These are phyloP conservation scores for Typhlomys cinereus DNA, from an alignment of 2,113 vertebrate species.

Conservation along the genomic window DNA sequence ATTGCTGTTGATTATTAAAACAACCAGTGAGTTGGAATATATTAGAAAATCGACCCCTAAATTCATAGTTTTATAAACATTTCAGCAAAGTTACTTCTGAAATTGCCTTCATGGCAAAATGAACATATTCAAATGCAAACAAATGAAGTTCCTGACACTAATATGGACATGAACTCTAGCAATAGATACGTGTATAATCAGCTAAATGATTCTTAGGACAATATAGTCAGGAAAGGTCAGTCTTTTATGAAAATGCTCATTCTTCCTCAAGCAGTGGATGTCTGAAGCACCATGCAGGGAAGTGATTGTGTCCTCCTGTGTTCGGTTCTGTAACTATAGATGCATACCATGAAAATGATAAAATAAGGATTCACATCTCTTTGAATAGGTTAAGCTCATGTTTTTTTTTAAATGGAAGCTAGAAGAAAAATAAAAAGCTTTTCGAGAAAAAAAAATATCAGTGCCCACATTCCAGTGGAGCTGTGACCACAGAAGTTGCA, in stretches of 20 bases:
- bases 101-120: not conserved
- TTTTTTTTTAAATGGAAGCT: not conserved
- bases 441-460: slow-evolving; percentile 31
- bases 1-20: slow-evolving; percentile 54
- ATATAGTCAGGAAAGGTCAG: too few relatives aligned
- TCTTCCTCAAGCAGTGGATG: not conserved
- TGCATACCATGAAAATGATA: not conserved
- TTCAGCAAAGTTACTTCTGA: slow-evolving; percentile 26
- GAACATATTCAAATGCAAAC: not conserved
- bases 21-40: slow-evolving; percentile 32
- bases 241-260: slow-evolving; percentile 32
- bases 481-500: not conserved
- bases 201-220: not conserved
- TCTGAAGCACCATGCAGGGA: not conserved
- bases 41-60: slow-evolving; percentile 13
- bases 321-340: slow-evolving; percentile 30
- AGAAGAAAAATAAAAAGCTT: not conserved
- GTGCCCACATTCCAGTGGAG: not conserved
- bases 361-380: not conserved
- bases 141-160: not conserved
- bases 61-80: slow-evolving; percentile 49
- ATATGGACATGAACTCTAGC: not conserved
- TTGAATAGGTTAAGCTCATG: not conserved
- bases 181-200: not conserved
- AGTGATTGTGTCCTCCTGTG: not conserved